Evolutionary conservation across 2,888 invertebrate genomes (phyloP).

Genomic region (Caenorhabditis parvicauda): DNA sequence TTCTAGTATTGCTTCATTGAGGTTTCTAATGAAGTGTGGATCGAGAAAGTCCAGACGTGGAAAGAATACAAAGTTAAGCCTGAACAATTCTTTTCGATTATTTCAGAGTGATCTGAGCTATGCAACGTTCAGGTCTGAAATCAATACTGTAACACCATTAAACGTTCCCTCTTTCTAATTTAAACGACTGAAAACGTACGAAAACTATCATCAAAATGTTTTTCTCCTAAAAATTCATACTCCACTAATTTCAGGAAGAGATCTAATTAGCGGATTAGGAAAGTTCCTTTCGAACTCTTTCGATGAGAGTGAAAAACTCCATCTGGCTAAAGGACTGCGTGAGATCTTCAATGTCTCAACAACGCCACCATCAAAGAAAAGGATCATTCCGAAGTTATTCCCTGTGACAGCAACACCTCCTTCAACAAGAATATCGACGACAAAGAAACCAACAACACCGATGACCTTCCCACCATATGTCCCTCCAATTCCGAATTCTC

Average conservation of each 20-base stretch:
- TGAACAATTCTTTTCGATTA: too few relatives aligned
- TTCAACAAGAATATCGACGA: conserved; percentile 5
- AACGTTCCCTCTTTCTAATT: too few relatives aligned
- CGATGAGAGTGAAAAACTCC: conserved; percentile 20
- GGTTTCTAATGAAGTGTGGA: too few relatives aligned
- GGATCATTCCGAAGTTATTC: conserved; percentile 23
- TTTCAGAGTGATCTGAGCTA: too few relatives aligned
- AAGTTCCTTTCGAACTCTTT: conserved; percentile 21
- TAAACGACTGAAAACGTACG: too few relatives aligned
- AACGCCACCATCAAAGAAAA: conserved; percentile 11
- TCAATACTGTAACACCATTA: too few relatives aligned
- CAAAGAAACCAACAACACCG: conserved; percentile 6
- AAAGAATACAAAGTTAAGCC: too few relatives aligned
- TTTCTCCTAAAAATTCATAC: too few relatives aligned
- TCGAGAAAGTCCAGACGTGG: too few relatives aligned
- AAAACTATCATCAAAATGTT: too few relatives aligned
- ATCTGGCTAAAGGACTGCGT: conserved; percentile 23
- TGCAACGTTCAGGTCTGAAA: too few relatives aligned
- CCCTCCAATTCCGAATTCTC: conserved; percentile 18
- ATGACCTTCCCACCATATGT: conserved; percentile 11
- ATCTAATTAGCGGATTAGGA: conserved; percentile 25
- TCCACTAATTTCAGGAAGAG: conserved; percentile 23
- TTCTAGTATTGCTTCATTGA: too few relatives aligned
- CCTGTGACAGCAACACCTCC: conserved; percentile 18
- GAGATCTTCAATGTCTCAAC: conserved; percentile 35